Evolutionary conservation across 1,140 invertebrate species (phyloP).

Genomic region (Sogatella furcifera): DNA sequence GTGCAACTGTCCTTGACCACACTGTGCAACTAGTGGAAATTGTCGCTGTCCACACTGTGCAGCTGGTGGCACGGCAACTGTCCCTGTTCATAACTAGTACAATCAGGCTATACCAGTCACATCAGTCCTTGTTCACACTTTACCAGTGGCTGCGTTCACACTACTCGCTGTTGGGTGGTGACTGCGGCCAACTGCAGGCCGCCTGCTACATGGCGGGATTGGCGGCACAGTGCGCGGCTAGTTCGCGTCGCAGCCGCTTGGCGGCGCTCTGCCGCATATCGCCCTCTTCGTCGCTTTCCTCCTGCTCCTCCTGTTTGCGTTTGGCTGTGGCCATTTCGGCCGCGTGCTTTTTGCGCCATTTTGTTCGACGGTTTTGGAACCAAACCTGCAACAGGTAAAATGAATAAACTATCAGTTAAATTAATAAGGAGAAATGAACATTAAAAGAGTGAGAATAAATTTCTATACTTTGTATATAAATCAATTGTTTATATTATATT

Average conservation of each 20-base stretch:
- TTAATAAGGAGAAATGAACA: no score
- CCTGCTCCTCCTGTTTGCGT: conserved; percentile 83
- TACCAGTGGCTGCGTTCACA: not conserved
- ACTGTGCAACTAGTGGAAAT: no score
- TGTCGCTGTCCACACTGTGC: no score
- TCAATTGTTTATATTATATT: no score
- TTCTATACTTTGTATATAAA: no score
- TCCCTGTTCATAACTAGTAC: no score
- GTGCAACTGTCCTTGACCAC: no score
- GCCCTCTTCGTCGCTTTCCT: conserved; percentile 49
- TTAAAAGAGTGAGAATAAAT: no score
- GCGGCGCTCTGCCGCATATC: conserved; percentile 34
- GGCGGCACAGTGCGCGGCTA: conserved; percentile 35
- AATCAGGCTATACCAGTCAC: no score
- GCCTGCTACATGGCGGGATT: conserved; percentile 23
- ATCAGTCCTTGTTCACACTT: no score
- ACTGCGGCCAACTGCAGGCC: conserved; percentile 1
- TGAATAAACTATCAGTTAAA: no score
- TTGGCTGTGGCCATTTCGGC: conserved; percentile 98
- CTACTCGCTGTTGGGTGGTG: not conserved
- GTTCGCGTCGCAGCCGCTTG: conserved; percentile 40
- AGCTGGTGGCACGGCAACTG: no score
- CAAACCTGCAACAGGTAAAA: conserved; percentile 71
- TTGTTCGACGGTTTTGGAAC: conserved; percentile 98
- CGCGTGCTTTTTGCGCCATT: conserved; percentile 98